Percentiles rank a stretch among this genome's conserved stretches.
Evolutionary conservation across 1,140 invertebrate genomes (phyloP).

Genomic region (Zaprionus vittiger): DNA sequence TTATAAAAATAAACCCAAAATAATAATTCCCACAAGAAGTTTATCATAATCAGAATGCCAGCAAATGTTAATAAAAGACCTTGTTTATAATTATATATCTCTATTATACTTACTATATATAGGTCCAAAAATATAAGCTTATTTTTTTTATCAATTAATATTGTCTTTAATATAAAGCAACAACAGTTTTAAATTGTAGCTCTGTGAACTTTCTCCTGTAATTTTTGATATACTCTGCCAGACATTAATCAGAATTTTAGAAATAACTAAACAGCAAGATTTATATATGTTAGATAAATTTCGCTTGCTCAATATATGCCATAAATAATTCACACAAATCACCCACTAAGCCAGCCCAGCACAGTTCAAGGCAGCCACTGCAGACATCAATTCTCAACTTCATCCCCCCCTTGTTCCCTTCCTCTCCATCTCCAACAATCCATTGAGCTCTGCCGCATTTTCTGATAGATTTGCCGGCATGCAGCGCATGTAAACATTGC

Average conservation of each 20-base stretch:
- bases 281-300: conserved; percentile 13
- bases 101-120: too few species aligned
- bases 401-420: background rate
- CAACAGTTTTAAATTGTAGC: background rate
- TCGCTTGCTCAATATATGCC: conserved; percentile 10
- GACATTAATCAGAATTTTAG: background rate
- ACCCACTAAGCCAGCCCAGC: conserved; percentile 26
- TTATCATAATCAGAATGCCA: too few species aligned
- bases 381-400: conserved; percentile 24
- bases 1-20: too few species aligned
- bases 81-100: too few species aligned
- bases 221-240: background rate
- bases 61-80: too few species aligned
- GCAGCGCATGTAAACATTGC: conserved; percentile 77
- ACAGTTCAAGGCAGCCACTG: conserved; percentile 25
- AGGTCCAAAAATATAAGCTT: too few species aligned
- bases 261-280: background rate
- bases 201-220: background rate
- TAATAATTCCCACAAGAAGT: too few species aligned
- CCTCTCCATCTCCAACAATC: background rate
- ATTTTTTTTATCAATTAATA: too few species aligned
- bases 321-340: conserved; percentile 47
- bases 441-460: conserved; percentile 14
- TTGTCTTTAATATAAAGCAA: background rate
- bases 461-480: conserved; percentile 72